Evolutionary conservation across 2,888 invertebrate species (phyloP).

Genomic region (Cryptus viduatorius): DNA sequence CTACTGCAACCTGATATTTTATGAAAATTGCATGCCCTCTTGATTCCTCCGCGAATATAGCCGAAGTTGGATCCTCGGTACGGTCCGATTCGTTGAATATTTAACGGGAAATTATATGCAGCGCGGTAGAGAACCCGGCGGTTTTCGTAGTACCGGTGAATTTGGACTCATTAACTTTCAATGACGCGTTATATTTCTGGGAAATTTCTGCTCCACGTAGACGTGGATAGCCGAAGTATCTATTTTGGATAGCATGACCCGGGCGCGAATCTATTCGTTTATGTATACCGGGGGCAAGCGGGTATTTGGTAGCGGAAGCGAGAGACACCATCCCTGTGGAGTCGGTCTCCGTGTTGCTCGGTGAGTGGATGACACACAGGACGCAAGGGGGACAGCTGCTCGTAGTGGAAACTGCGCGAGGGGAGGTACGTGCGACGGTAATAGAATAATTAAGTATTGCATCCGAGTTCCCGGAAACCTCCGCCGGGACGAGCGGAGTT

Average conservation of each 20-base stretch:
- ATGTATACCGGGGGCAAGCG: conserved; percentile 37
- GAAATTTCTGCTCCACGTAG: not conserved
- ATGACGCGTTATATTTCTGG: not conserved
- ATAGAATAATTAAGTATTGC: conserved; percentile 72
- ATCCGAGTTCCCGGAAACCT: conserved; percentile 51
- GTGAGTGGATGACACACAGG: conserved; percentile 41
- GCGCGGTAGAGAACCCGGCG: too few species aligned
- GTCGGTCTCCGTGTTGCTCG: conserved; percentile 31
- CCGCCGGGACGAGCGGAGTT: conserved; percentile 45
- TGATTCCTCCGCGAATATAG: not conserved
- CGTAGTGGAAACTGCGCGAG: conserved; percentile 26
- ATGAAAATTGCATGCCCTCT: not conserved
- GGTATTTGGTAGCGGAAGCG: conserved; percentile 53
- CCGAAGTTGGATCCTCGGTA: not conserved
- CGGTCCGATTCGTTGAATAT: not conserved
- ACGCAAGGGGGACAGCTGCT: conserved; percentile 26
- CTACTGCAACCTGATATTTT: not conserved
- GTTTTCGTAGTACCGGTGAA: too few species aligned
- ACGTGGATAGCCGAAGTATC: not conserved
- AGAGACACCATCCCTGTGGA: conserved; percentile 46
- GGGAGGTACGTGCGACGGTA: conserved; percentile 58
- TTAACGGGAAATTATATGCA: not conserved
- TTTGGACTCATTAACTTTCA: not conserved
- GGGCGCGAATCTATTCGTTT: conserved; percentile 21
- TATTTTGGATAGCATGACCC: not conserved